A percentile compares a stretch with the other conserved stretches of the same genome.
These are phyloP conservation scores for Venturia canescens DNA, from an alignment of 1,140 invertebrate genomes.

Conservation along the genomic window DNA sequence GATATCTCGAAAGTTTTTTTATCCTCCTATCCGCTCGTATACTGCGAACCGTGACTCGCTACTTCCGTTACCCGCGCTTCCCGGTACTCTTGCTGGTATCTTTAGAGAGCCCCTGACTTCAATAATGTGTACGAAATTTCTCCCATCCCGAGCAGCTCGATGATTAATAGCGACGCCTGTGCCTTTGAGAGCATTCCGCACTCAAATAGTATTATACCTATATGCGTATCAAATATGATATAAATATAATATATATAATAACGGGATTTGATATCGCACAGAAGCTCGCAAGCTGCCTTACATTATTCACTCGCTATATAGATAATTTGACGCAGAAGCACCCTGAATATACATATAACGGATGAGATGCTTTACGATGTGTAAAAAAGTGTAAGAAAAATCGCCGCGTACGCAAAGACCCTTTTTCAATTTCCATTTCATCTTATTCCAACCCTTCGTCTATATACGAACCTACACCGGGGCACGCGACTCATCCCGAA, in stretches of 20 bases:
- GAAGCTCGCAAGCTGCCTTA: constrained; percentile 32
- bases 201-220: constrained; percentile 2
- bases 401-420: constrained; percentile 24
- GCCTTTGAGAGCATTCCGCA: constrained; percentile 41
- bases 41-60: constrained; percentile 7
- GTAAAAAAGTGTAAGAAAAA: constrained; percentile 15
- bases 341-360: not conserved
- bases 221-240: constrained; percentile 17
- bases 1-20: constrained; percentile 34
- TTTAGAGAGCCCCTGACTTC: not conserved
- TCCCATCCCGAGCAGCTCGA: constrained; percentile 25
- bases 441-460: not conserved
- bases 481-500: constrained; percentile 3
- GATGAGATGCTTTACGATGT: constrained; percentile 27
- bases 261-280: constrained; percentile 25
- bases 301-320: constrained; percentile 35
- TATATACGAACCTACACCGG: not conserved
- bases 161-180: constrained; percentile 39
- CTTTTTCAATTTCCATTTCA: constrained; percentile 38
- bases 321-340: constrained; percentile 30
- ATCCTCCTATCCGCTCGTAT: not conserved
- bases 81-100: not conserved
- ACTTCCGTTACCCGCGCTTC: constrained; percentile 28
- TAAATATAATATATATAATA: too few species aligned
- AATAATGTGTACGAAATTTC: constrained; percentile 32